Evolutionary conservation across 1,140 invertebrate genomes (phyloP).

Genomic region (Zaprionus gabonicus): DNA sequence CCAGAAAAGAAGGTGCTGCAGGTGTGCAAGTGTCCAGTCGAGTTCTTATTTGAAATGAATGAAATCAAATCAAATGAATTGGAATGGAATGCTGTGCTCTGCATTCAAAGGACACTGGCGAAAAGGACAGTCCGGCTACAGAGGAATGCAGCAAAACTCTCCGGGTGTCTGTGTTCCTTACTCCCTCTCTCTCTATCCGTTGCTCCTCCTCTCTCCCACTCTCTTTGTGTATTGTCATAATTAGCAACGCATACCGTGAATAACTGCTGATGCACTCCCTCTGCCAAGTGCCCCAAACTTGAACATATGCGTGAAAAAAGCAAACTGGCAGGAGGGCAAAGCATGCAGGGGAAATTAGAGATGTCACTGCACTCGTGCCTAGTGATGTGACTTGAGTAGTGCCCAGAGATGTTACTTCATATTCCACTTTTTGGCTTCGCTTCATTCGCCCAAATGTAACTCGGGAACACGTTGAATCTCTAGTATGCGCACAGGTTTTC

Average conservation of each 20-base stretch:
- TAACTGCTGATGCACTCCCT: neutral
- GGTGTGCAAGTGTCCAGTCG: too few species aligned
- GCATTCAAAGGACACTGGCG: neutral
- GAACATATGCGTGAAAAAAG: slow-evolving; percentile 39
- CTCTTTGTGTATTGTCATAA: neutral
- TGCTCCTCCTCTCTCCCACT: too few species aligned
- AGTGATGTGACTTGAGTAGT: neutral
- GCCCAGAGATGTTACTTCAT: neutral
- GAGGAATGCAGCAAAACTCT: neutral
- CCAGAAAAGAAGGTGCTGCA: neutral
- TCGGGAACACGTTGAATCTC: slow-evolving; percentile 1
- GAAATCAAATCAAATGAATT: neutral
- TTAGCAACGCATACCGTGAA: neutral
- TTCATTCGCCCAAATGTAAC: neutral
- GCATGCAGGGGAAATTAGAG: neutral
- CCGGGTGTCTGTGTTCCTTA: too few species aligned
- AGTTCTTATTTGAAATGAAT: too few species aligned
- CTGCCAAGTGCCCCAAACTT: slow-evolving; percentile 11
- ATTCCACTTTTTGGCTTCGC: neutral
- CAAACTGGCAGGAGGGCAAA: neutral
- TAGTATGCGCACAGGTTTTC: slow-evolving; percentile 31
- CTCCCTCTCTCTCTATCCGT: too few species aligned
- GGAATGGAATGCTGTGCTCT: neutral
- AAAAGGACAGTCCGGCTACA: neutral
- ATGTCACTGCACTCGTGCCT: neutral